phyloP scores from a whole-genome alignment of 2,888 invertebrate genomes.

The Drosophila austrosaltans region DNA sequence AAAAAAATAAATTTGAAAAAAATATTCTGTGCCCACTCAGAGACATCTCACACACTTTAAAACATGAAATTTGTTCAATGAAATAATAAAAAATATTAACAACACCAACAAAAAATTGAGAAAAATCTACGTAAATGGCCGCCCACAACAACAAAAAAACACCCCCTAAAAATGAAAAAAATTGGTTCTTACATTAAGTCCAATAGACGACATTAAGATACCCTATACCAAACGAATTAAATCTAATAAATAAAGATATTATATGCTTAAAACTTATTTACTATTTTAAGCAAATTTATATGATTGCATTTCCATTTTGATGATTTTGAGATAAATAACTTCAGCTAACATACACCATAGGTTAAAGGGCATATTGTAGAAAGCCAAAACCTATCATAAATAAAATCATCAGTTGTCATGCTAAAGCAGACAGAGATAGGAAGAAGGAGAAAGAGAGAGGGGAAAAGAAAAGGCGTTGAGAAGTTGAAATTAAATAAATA shows the following conservation, averaged over 20 bases:
- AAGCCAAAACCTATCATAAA: constrained; percentile 54
- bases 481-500: constrained; percentile 44
- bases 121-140: constrained; percentile 14
- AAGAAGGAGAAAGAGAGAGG: not conserved
- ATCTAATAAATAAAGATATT: too few species aligned
- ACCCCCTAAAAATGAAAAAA: constrained; percentile 10
- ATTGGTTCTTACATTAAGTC: not conserved
- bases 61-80: constrained; percentile 14
- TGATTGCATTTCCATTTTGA: too few species aligned
- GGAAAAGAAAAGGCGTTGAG: constrained; percentile 23
- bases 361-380: not conserved
- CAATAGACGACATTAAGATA: not conserved
- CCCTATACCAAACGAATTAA: not conserved
- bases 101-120: too few species aligned
- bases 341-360: not conserved
- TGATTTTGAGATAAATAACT: too few species aligned
- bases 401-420: constrained; percentile 72
- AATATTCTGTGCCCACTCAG: constrained; percentile 6
- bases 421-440: constrained; percentile 29
- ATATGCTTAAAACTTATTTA: too few species aligned
- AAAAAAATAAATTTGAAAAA: constrained; percentile 5
- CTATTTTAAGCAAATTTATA: too few species aligned
- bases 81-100: constrained; percentile 8
- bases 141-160: constrained; percentile 12
- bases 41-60: not conserved